Evolutionary conservation across 2,888 invertebrate species (phyloP).

Genomic region (Vannuccia rotundouncinata): DNA sequence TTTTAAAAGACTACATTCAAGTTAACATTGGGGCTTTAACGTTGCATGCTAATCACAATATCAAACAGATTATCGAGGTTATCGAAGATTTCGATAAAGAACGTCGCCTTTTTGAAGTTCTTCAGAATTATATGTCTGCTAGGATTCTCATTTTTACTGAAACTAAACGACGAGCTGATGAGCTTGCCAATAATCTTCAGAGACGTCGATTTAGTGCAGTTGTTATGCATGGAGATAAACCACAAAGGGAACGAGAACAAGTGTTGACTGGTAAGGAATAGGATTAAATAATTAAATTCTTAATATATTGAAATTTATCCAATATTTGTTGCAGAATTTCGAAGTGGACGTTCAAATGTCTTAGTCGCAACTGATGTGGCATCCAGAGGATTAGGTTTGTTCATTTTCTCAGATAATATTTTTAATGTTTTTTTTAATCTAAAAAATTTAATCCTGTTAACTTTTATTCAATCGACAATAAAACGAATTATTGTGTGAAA

Average conservation of each 20-base stretch:
- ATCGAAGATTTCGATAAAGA: conserved; percentile 36
- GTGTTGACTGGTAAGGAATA: conserved; percentile 62
- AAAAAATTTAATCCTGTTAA: no score
- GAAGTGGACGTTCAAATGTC: conserved; percentile 8
- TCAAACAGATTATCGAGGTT: conserved; percentile 87
- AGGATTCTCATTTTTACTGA: conserved; percentile 96
- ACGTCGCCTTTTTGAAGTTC: conserved; percentile 28
- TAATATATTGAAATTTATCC: background rate
- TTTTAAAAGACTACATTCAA: conserved; percentile 85
- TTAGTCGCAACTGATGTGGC: conserved; percentile 37
- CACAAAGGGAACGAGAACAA: conserved; percentile 85
- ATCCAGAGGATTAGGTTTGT: conserved; percentile 35
- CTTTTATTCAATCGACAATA: no score
- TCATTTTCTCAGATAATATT: no score
- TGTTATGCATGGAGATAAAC: conserved; percentile 87
- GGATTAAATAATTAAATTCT: no score
- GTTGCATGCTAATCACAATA: conserved; percentile 89
- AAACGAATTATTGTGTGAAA: no score
- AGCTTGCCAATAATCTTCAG: conserved; percentile 72
- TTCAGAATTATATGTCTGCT: conserved; percentile 69
- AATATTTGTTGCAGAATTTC: conserved; percentile 13
- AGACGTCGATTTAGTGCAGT: conserved; percentile 68
- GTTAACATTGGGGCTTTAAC: conserved; percentile 92
- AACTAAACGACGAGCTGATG: conserved; percentile 91
- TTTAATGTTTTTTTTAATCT: no score